Base-by-base conservation (phyloP, 1,140 invertebrate genomes). In the Ladona fulva region DNA sequence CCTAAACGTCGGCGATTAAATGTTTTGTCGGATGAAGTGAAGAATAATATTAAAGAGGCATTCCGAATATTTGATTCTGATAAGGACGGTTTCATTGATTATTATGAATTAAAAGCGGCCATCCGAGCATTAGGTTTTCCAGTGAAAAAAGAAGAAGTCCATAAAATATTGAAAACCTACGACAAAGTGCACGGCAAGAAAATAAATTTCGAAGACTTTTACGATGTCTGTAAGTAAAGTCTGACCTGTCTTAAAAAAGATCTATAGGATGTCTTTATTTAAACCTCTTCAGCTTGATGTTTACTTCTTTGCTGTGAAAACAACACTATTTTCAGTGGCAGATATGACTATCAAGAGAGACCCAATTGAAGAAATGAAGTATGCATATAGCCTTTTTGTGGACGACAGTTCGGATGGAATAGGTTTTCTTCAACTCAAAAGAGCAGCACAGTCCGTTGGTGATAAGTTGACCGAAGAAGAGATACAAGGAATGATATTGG, bases 201-300 rank as follows among this genome's bases (percentile, higher is more conserved):
- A 79, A 82, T 82, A 76, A 73, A n/a, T 59, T 81, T 77, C 42
- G 42, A 81, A 12, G 81, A 82, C 80, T 82, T 82, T 78, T 80
- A 81, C 76, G 81, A 80, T 77, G 42, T 79, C 24, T 24, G 78
- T 79, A 77, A 74, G 78, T 79, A 24, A n/a, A 0, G 0, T 78
- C n/a, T 37, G 25, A 75, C 29, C 42, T n/a, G 24, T 19, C 37
- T 78, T 75, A n/a, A n/a, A n/a, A n/a, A n/a, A n/a, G n/a, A n/a
- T n/a, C n/a, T n/a, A n/a, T n/a, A n/a, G n/a, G n/a, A n/a, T n/a
- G n/a, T n/a, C n/a, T n/a, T n/a, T n/a, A n/a, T n/a, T n/a, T n/a
- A n/a, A n/a, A n/a, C n/a, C n/a, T n/a, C n/a, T n/a, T n/a, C n/a
- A n/a, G n/a, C n/a, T n/a, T n/a, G n/a, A n/a, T n/a, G n/a, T 52